Conservation (phyloP, 2,888 invertebrate species). For the Polyommatus icarus region DNA sequence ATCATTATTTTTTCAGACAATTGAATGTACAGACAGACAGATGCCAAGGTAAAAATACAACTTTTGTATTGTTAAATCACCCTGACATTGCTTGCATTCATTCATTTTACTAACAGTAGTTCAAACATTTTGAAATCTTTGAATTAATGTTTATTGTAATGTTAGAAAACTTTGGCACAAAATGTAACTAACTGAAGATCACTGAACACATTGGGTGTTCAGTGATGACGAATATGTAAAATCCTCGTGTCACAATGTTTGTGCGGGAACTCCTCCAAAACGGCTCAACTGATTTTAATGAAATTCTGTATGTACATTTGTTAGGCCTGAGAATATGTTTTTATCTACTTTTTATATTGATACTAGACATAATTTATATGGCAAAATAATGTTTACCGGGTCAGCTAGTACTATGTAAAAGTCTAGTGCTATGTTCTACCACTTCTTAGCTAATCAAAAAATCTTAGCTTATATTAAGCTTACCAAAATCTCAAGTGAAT, state of each 20-base stretch:
- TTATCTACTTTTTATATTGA: too few species aligned
- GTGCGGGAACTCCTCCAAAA: too few species aligned
- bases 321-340: too few species aligned
- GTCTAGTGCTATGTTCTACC: neutral
- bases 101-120: neutral
- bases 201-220: neutral
- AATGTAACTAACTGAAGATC: neutral
- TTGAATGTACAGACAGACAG: constrained; percentile 22
- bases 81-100: neutral
- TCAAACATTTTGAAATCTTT: neutral
- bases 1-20: constrained; percentile 19
- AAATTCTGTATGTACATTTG: too few species aligned
- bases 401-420: neutral
- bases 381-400: too few species aligned
- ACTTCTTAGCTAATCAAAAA: too few species aligned
- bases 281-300: too few species aligned
- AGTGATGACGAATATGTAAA: neutral
- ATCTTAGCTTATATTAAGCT: too few species aligned
- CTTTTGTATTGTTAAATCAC: neutral
- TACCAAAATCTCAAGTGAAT: too few species aligned
- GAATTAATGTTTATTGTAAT: neutral
- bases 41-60: constrained; percentile 5
- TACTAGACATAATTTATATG: too few species aligned
- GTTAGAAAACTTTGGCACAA: neutral
- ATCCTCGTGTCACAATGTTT: too few species aligned